Evolutionary conservation across 2,888 invertebrate species (phyloP), one percentile per base, ranked within the genome.

Genomic region (Cephus pulcher): DNA sequence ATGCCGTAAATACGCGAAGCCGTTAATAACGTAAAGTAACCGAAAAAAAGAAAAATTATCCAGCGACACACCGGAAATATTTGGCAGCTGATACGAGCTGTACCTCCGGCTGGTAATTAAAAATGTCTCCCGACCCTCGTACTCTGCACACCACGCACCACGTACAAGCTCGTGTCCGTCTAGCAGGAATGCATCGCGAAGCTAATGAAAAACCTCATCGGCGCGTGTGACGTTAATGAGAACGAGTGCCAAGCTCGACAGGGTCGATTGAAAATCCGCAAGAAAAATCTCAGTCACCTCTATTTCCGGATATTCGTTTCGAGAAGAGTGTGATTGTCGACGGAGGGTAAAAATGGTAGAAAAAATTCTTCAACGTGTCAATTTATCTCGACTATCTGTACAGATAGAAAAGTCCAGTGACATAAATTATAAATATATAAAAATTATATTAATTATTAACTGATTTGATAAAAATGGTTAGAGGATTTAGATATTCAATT

Each of bases 141-240:
- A 79, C 85, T 80, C 80, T 78, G 78, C 56, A 68, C 76, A 76
- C 77, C 70, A 37, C 76, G 76, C 73, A 78, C 79, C 69, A 74
- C 79, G 75, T 35, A 69, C 75, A 33, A 76, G 68, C 83, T 82
- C 82, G 81, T 83, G 81, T 83, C 88, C 88, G 89, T 88, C 89
- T 87, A 88, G 89, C 88, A 86, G 89, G 89, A 90, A 90, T 90
- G 90, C 90, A 88, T 89, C 86, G 85, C 88, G 85, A 84, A 86
- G 89, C 90, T 91, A 91, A 91, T 91, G 91, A 91, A 91, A 91
- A 91, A 90, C 86, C 90, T 90, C 91, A 90, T 91, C 88, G 88
- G 88, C 87, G 85, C 86, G 88, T 86, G 86, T 89, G 90, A 89
- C 88, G 86, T 88, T 90, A 90, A 90, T 89, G 89, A 90, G 90